A percentile compares a stretch with the other conserved stretches of the same genome.
phyloP scores from a whole-genome alignment of 2,797 vertebrate genomes.

The Esox masquinongy region DNA sequence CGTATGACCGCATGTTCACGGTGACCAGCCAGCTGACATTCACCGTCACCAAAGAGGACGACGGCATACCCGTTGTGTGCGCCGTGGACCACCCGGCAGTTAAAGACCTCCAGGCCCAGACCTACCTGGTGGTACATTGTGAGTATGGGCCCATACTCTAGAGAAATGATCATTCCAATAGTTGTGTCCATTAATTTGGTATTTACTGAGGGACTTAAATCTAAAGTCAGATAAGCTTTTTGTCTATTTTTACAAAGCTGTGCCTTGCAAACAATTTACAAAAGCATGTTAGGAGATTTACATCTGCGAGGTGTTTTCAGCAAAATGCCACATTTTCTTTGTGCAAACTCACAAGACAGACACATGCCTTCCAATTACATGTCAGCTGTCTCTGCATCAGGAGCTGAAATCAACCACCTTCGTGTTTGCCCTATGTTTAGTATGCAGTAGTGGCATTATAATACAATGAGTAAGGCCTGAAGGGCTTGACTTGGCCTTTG shows the following conservation, averaged over 20 bases:
- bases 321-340: not conserved
- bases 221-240: not conserved
- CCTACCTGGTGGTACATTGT: constrained; percentile 96
- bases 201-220: not conserved
- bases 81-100: constrained; percentile 95
- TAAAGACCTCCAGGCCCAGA: constrained; percentile 92
- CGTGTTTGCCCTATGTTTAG: not conserved
- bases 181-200: not conserved
- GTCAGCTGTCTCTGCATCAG: not conserved
- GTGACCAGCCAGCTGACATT: constrained; percentile 90
- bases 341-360: not conserved
- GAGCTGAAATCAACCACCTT: not conserved
- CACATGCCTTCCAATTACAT: not conserved
- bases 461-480: constrained; percentile 8
- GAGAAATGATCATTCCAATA: not conserved
- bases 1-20: constrained; percentile 92
- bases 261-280: not conserved
- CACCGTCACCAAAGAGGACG: constrained; percentile 89
- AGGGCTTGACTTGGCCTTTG: constrained; percentile 7
- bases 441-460: not conserved
- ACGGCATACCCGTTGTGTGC: constrained; percentile 88
- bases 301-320: not conserved
- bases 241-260: not conserved
- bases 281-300: not conserved
- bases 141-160: constrained; percentile 66